Percentiles rank a stretch among this genome's conserved stretches.
These are phyloP conservation scores for Gymnosoma rotundatum DNA, from an alignment of 2,888 invertebrate genomes.

Conservation along the genomic window DNA sequence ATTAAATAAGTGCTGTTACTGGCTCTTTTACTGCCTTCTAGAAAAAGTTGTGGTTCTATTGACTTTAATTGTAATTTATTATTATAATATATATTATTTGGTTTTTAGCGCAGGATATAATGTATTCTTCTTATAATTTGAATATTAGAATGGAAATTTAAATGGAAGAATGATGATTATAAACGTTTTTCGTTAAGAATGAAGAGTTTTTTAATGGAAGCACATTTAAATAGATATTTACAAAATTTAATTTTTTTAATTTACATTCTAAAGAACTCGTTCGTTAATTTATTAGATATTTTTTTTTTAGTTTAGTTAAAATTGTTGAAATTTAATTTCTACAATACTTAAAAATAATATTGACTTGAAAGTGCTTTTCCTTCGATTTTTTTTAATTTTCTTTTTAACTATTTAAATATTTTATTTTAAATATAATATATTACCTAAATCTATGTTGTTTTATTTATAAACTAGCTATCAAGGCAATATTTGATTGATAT, in stretches of 20 bases:
- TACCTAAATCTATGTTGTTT: conserved; percentile 47
- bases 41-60: too few species aligned
- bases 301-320: too few species aligned
- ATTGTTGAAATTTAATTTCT: too few species aligned
- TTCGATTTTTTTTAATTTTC: conserved; percentile 6
- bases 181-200: conserved; percentile 1
- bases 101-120: too few species aligned
- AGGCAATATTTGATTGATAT: conserved; percentile 78
- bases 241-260: neutral
- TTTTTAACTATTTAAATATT: neutral
- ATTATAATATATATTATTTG: too few species aligned
- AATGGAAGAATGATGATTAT: too few species aligned
- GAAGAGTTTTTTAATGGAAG: conserved; percentile 60
- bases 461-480: conserved; percentile 75
- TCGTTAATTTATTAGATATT: too few species aligned
- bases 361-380: conserved; percentile 32
- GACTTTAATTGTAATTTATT: too few species aligned
- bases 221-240: conserved; percentile 50
- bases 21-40: too few species aligned
- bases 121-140: too few species aligned
- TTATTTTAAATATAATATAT: conserved; percentile 8
- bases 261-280: neutral
- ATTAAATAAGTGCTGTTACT: too few species aligned
- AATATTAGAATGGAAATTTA: too few species aligned
- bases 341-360: neutral